These are phyloP conservation scores for Raja brachyura DNA, from an alignment of 2,113 vertebrate genomes.

Conservation along the genomic window DNA sequence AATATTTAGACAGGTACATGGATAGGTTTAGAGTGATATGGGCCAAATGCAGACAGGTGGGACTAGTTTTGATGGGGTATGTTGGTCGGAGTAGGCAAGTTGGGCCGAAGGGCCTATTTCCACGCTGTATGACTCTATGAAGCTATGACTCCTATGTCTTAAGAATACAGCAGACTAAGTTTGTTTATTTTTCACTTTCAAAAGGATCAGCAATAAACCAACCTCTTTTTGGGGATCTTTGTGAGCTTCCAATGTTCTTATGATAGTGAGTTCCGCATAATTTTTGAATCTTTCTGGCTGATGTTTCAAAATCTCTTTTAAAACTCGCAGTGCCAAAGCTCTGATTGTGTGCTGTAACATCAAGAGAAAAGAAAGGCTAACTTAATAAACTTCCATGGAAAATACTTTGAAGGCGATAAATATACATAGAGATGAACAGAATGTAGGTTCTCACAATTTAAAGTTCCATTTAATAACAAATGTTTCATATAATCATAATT, in stretches of 20 bases:
- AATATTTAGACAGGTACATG: no score
- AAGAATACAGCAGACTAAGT: not conserved
- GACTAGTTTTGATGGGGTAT: no score
- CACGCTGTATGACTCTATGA: no score
- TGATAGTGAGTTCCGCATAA: conserved; percentile 91
- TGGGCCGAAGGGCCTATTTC: no score
- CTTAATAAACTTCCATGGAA: not conserved
- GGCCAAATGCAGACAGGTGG: no score
- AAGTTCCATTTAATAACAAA: not conserved
- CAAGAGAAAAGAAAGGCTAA: conserved; percentile 15
- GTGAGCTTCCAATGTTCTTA: conserved; percentile 91
- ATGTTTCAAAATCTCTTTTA: conserved; percentile 84
- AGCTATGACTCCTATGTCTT: no score
- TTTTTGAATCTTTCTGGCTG: conserved; percentile 95
- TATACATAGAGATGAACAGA: not conserved
- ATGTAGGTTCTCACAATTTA: not conserved
- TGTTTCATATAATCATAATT: not conserved
- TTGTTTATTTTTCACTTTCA: not conserved
- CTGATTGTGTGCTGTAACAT: conserved; percentile 75
- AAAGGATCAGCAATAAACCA: conserved; percentile 38
- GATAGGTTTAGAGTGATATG: no score
- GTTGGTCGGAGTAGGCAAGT: no score
- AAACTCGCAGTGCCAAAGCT: conserved; percentile 80
- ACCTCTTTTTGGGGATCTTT: conserved; percentile 95
- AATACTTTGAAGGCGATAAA: not conserved